Conservation (phyloP, 2,797 vertebrate genomes). For the Sciurus vulgaris region DNA sequence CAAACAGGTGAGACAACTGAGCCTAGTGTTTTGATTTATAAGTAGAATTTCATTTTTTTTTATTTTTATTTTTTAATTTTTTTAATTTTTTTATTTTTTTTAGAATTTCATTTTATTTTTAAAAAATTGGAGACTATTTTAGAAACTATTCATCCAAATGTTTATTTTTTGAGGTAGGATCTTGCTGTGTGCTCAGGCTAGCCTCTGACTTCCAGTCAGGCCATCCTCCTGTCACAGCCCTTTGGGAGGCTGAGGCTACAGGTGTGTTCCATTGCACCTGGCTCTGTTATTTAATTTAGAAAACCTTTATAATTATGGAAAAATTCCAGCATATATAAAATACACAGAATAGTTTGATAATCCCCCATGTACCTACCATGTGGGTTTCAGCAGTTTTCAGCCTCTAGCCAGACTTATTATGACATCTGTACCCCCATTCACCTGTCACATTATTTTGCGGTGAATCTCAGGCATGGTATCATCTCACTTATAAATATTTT, state of each 20-base stretch:
- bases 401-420: neutral
- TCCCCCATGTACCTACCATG: accelerated
- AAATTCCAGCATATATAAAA: neutral
- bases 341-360: neutral
- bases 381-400: neutral
- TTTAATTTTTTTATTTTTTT: too few species aligned
- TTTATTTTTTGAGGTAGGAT: neutral
- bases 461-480: neutral
- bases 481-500: slow-evolving; percentile 19
- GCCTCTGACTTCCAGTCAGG: neutral
- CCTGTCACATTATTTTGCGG: neutral
- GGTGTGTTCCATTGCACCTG: neutral
- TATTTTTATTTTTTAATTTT: too few species aligned
- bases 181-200: neutral
- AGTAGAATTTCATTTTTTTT: neutral
- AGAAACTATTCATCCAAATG: neutral
- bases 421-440: accelerated
- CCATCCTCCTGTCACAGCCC: neutral
- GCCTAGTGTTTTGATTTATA: neutral
- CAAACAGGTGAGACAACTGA: slow-evolving; percentile 92
- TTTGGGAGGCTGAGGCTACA: neutral
- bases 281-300: neutral
- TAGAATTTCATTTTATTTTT: neutral
- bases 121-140: neutral
- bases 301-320: neutral